Evolutionary conservation across 2,113 vertebrate species (phyloP).

Genomic region (Desmodus rotundus): DNA sequence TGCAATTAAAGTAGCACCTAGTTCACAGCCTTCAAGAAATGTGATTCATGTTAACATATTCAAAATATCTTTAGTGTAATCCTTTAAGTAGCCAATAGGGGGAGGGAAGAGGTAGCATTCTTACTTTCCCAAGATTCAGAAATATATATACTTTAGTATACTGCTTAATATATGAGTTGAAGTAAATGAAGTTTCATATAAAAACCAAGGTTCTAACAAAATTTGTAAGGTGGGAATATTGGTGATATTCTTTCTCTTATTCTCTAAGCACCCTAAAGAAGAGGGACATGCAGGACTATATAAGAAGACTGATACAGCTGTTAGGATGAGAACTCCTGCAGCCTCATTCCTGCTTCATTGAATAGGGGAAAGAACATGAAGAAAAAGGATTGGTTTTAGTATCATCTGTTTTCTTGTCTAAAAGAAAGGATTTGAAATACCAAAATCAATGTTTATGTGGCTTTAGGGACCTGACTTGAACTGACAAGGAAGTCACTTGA

Average conservation of each 20-base stretch:
- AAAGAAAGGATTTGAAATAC: slow-evolving; percentile 7
- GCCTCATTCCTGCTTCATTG: background rate
- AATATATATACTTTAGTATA: background rate
- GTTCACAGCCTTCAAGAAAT: background rate
- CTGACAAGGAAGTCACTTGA: background rate
- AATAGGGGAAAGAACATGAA: background rate
- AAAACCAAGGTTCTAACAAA: background rate
- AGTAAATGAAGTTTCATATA: background rate
- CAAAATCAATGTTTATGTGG: background rate
- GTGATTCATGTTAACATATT: background rate
- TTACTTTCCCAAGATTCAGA: background rate
- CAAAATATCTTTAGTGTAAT: background rate
- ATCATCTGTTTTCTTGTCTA: background rate
- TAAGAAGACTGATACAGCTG: background rate
- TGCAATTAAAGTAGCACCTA: background rate
- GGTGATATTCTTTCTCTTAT: background rate
- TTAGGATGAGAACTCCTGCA: background rate
- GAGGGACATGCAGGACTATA: background rate
- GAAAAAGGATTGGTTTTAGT: background rate
- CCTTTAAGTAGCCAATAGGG: background rate
- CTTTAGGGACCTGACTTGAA: background rate
- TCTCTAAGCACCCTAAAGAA: background rate
- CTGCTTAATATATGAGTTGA: background rate
- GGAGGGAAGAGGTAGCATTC: background rate
- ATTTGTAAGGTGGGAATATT: background rate